Evolutionary conservation across 2,113 vertebrate genomes (phyloP).

Genomic region (Sorex fumeus): DNA sequence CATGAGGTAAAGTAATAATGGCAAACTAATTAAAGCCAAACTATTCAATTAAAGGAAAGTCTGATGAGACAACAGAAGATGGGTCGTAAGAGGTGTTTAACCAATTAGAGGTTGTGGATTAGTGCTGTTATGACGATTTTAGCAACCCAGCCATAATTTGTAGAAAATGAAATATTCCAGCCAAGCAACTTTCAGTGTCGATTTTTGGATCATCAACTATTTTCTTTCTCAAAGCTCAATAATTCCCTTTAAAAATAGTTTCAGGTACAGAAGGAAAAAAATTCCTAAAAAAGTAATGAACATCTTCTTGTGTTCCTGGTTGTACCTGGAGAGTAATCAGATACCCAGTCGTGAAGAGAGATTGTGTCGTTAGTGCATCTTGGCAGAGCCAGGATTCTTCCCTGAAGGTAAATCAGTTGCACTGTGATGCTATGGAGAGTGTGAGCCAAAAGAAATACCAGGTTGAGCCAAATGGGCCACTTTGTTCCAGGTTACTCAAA

Average conservation of each 20-base stretch:
- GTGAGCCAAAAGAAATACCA: constrained; percentile 33
- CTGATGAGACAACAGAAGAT: not conserved
- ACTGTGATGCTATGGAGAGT: not conserved
- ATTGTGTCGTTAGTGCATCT: constrained; percentile 13
- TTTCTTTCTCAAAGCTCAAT: not conserved
- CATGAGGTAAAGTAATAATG: no score
- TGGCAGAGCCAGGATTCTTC: constrained; percentile 49
- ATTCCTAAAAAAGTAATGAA: not conserved
- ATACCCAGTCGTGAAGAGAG: constrained; percentile 8
- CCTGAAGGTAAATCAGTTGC: not conserved
- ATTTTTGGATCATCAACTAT: not conserved
- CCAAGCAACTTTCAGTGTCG: not conserved
- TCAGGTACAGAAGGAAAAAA: constrained; percentile 16
- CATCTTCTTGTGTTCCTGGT: not conserved
- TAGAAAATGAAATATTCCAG: not conserved
- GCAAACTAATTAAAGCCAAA: no score
- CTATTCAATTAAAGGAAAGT: no score
- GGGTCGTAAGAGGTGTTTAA: not conserved
- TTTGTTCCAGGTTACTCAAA: constrained; percentile 65
- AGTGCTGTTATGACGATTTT: not conserved
- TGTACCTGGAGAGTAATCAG: constrained; percentile 39
- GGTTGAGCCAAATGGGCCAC: constrained; percentile 56
- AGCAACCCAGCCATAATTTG: not conserved
- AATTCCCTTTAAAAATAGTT: not conserved
- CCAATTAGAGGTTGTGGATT: not conserved